Evolutionary conservation across 2,888 invertebrate genomes (phyloP).

Genomic region (Apodemia hepburni): DNA sequence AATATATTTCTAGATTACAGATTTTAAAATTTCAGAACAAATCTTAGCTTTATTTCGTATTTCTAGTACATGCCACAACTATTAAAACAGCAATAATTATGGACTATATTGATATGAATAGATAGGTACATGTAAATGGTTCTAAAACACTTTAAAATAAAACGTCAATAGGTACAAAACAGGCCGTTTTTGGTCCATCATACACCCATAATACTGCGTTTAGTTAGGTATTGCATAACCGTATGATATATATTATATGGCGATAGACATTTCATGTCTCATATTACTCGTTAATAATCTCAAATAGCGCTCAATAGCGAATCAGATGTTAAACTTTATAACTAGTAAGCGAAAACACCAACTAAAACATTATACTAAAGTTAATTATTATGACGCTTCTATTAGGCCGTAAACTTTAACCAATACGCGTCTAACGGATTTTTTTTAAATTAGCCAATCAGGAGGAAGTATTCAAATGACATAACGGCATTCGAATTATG

Average conservation of each 20-base stretch:
- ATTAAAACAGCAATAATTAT: slow-evolving; percentile 36
- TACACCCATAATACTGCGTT: slow-evolving; percentile 60
- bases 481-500: neutral
- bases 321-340: slow-evolving; percentile 20
- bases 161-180: slow-evolving; percentile 43
- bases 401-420: slow-evolving; percentile 9
- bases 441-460: slow-evolving; percentile 10
- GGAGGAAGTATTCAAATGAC: slow-evolving; percentile 2
- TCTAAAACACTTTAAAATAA: slow-evolving; percentile 50
- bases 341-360: slow-evolving; percentile 15
- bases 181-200: slow-evolving; percentile 43
- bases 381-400: slow-evolving; percentile 9
- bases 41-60: slow-evolving; percentile 14
- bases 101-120: slow-evolving; percentile 53
- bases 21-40: slow-evolving; percentile 16
- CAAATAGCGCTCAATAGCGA: slow-evolving; percentile 35
- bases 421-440: slow-evolving; percentile 4
- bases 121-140: slow-evolving; percentile 50
- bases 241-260: slow-evolving; percentile 25
- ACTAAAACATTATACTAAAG: slow-evolving; percentile 13
- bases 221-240: slow-evolving; percentile 41
- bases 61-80: slow-evolving; percentile 31
- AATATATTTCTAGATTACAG: slow-evolving; percentile 7
- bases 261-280: slow-evolving; percentile 69
- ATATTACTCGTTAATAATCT: slow-evolving; percentile 66